phyloP scores from a whole-genome alignment of 2,797 vertebrate genomes.

The Phoeniculus purpureus region DNA sequence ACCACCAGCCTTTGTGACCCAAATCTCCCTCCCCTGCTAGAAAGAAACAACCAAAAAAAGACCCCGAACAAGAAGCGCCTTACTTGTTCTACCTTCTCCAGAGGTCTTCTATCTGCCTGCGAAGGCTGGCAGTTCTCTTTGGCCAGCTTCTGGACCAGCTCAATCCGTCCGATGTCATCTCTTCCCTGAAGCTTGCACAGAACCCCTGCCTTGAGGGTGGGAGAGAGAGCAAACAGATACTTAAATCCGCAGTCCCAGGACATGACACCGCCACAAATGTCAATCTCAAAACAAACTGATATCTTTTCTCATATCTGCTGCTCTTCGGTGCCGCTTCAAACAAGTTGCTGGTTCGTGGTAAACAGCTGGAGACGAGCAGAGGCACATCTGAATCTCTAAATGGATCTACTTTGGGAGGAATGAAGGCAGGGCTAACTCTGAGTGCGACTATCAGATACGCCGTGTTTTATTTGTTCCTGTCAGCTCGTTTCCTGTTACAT shows the following conservation, averaged over 20 bases:
- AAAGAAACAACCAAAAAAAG: slow-evolving; percentile 13
- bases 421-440: slow-evolving; percentile 66
- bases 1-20: slow-evolving; percentile 51
- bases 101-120: slow-evolving; percentile 83
- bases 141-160: slow-evolving; percentile 93
- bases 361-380: slow-evolving; percentile 2
- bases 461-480: slow-evolving; percentile 83
- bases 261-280: slow-evolving; percentile 77
- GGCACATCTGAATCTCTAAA: slow-evolving; percentile 26
- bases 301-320: slow-evolving; percentile 33
- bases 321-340: not conserved
- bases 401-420: slow-evolving; percentile 46
- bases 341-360: slow-evolving; percentile 9
- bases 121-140: slow-evolving; percentile 90
- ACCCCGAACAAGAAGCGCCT: slow-evolving; percentile 63
- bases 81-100: slow-evolving; percentile 83
- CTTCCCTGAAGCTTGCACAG: slow-evolving; percentile 88
- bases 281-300: slow-evolving; percentile 67
- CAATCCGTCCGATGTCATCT: slow-evolving; percentile 89
- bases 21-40: slow-evolving; percentile 24
- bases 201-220: slow-evolving; percentile 87
- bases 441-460: slow-evolving; percentile 74
- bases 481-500: slow-evolving; percentile 94
- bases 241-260: slow-evolving; percentile 97
- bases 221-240: slow-evolving; percentile 91